Evolutionary conservation across 2,888 invertebrate genomes (phyloP).

Genomic region (Aspidapion aeneum): DNA sequence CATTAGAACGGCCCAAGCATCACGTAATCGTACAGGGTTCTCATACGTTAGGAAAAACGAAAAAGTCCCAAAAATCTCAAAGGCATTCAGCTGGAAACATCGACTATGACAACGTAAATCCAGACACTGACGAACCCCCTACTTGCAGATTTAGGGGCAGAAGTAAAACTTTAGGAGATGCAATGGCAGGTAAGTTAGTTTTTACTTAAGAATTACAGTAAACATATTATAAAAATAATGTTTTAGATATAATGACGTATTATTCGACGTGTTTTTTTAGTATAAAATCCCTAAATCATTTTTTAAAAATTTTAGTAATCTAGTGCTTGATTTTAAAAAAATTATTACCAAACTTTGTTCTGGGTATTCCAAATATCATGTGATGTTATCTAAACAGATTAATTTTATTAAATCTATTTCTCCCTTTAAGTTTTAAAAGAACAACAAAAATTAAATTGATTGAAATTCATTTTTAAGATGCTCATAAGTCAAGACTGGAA

Average conservation of each 20-base stretch:
- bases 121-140: conserved; percentile 65
- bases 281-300: too few relatives aligned
- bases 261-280: too few relatives aligned
- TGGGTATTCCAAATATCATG: too few relatives aligned
- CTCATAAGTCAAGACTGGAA: conserved; percentile 38
- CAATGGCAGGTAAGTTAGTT: conserved; percentile 56
- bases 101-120: conserved; percentile 77
- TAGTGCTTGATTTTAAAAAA: too few relatives aligned
- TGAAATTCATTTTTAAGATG: conserved; percentile 34
- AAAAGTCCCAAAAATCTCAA: conserved; percentile 70
- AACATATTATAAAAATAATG: too few relatives aligned
- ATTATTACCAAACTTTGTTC: too few relatives aligned
- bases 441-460: too few relatives aligned
- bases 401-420: too few relatives aligned
- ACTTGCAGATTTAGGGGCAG: conserved; percentile 67
- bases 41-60: conserved; percentile 80
- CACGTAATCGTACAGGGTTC: conserved; percentile 47
- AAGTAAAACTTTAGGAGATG: conserved; percentile 90
- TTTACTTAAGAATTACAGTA: not conserved
- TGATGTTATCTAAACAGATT: too few relatives aligned
- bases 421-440: too few relatives aligned
- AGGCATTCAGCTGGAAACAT: conserved; percentile 81
- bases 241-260: too few relatives aligned
- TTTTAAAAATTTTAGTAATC: too few relatives aligned
- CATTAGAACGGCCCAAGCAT: conserved; percentile 55